These are phyloP conservation scores for Wasmannia auropunctata DNA, from an alignment of 1,140 invertebrate species.

Conservation along the genomic window DNA sequence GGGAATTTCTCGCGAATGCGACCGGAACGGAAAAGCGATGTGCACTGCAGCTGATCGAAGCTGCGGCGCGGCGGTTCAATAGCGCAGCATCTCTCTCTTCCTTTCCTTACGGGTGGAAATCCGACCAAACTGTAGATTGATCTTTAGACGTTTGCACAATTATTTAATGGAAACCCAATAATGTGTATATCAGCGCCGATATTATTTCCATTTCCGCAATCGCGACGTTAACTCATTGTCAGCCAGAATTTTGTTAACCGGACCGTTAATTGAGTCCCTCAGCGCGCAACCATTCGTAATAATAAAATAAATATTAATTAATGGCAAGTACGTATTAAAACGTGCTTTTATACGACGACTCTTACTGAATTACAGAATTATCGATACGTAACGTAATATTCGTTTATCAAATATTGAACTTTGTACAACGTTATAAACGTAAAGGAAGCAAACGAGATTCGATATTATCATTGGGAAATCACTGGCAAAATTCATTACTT, in stretches of 20 bases:
- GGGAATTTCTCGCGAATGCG: background rate
- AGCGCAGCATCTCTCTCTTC: background rate
- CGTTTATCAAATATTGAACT: conserved; percentile 33
- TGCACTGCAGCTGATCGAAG: background rate
- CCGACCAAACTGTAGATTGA: background rate
- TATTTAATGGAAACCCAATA: background rate
- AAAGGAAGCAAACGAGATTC: background rate
- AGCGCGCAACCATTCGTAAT: background rate
- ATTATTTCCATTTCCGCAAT: background rate
- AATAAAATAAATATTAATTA: conserved; percentile 38
- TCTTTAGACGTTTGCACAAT: background rate
- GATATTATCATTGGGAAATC: conserved; percentile 14
- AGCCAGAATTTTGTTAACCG: background rate
- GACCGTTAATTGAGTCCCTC: background rate
- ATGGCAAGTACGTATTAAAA: background rate
- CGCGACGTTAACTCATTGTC: background rate
- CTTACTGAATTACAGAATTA: conserved; percentile 26
- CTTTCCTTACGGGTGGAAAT: background rate
- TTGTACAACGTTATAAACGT: conserved; percentile 1
- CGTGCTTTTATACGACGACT: background rate
- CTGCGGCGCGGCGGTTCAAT: background rate
- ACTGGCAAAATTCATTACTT: conserved; percentile 16
- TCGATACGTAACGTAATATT: conserved; percentile 5
- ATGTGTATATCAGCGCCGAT: background rate
- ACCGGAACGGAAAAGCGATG: background rate